Evolutionary conservation across 2,888 invertebrate genomes (phyloP).

Genomic region (Cantharis lateralis): DNA sequence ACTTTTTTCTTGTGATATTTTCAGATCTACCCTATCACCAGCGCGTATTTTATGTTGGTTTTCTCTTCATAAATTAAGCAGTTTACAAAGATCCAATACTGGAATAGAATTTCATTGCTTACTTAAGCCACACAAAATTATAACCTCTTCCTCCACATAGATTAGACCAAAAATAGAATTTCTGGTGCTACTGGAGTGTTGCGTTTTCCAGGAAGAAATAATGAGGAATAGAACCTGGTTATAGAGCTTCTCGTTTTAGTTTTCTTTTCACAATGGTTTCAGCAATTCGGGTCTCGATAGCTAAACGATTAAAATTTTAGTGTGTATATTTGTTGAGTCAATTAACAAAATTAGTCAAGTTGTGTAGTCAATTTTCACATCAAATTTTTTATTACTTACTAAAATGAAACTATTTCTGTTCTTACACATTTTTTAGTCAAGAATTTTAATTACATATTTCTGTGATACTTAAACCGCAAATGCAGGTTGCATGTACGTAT

Average conservation of each 20-base stretch:
- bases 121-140: neutral
- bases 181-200: neutral
- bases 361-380: neutral
- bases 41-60: neutral
- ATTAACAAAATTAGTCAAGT: neutral
- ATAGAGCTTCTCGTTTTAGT: neutral
- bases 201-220: neutral
- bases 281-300: neutral
- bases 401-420: slow-evolving; percentile 7
- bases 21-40: neutral
- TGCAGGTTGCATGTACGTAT: slow-evolving; percentile 33
- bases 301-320: neutral
- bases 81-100: neutral
- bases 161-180: neutral
- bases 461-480: slow-evolving; percentile 34
- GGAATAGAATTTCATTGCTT: neutral
- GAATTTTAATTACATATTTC: slow-evolving; percentile 36
- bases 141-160: neutral
- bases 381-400: neutral
- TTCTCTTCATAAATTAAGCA: neutral
- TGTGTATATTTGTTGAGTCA: neutral
- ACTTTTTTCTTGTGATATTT: neutral
- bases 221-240: neutral
- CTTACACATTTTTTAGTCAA: slow-evolving; percentile 33
- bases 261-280: neutral